Percentiles rank a stretch among this genome's conserved stretches.
Evolutionary conservation across 2,888 invertebrate species (phyloP).

Genomic region (Stenodema calcarata): DNA sequence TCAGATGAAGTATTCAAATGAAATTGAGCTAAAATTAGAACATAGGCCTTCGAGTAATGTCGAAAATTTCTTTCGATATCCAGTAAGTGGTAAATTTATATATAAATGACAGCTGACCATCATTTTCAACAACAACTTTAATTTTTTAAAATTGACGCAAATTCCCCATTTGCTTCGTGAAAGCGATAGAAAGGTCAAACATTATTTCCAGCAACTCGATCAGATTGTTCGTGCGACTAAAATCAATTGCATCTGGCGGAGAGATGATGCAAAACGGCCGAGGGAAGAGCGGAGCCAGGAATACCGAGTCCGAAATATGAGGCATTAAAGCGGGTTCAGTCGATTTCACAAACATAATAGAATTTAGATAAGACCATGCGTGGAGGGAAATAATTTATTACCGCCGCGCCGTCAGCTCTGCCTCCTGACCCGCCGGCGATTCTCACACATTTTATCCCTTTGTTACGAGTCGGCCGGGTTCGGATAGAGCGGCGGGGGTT

Average conservation of each 20-base stretch:
- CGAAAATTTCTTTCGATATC: no score
- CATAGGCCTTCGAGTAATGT: no score
- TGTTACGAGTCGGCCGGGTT: not conserved
- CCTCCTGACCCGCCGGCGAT: not conserved
- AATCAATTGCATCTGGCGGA: not conserved
- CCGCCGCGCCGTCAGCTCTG: not conserved
- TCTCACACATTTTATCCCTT: conserved; percentile 39
- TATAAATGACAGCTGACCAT: no score
- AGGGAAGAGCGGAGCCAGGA: not conserved
- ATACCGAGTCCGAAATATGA: conserved; percentile 42
- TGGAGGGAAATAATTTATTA: conserved; percentile 47
- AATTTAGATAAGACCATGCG: conserved; percentile 50
- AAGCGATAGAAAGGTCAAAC: no score
- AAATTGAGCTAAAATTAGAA: no score
- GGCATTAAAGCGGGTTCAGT: conserved; percentile 47
- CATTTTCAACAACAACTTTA: no score
- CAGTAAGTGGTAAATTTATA: no score
- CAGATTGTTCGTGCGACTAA: no score
- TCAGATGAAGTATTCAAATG: no score
- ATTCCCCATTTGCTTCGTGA: no score
- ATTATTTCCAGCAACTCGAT: no score
- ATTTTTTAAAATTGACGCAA: no score
- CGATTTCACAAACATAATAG: conserved; percentile 51
- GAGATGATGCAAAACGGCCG: not conserved
- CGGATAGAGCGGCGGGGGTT: not conserved